These are phyloP conservation scores for Apteryx owenii DNA, from an alignment of 2,113 vertebrate genomes.

Conservation along the genomic window DNA sequence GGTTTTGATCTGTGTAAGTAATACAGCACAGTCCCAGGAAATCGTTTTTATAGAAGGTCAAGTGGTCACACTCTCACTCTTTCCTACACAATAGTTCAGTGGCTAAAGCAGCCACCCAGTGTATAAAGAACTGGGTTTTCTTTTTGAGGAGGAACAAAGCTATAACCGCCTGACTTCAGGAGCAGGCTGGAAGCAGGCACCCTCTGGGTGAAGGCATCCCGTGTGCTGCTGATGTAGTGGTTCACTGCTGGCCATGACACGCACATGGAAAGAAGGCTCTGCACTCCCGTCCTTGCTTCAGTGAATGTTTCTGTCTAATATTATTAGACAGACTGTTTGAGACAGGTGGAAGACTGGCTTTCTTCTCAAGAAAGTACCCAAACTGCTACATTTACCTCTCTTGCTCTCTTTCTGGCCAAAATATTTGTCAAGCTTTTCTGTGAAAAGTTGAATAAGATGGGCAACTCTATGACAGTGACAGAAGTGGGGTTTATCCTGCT, in stretches of 20 bases:
- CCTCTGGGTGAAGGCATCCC: rapidly evolving
- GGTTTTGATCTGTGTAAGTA: background rate
- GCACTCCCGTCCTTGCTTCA: background rate
- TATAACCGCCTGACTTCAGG: rapidly evolving
- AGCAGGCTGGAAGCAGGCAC: background rate
- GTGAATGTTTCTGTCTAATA: background rate
- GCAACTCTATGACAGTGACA: background rate
- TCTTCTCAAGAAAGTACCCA: background rate
- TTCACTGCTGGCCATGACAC: background rate
- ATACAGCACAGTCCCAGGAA: background rate
- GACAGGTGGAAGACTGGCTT: background rate
- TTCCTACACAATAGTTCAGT: background rate
- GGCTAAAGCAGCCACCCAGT: background rate
- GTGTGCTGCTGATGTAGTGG: rapidly evolving
- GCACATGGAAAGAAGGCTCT: background rate
- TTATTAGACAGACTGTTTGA: background rate
- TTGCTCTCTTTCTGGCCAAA: background rate
- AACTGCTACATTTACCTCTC: background rate
- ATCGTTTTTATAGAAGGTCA: background rate
- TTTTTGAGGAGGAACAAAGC: background rate
- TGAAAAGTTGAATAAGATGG: background rate
- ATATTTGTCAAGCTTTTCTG: background rate
- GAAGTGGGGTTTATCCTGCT: background rate
- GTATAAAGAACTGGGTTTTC: background rate
- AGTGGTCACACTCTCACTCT: background rate